Conservation (phyloP, 1,140 invertebrate genomes). For the Drosophila micromelanica region DNA sequence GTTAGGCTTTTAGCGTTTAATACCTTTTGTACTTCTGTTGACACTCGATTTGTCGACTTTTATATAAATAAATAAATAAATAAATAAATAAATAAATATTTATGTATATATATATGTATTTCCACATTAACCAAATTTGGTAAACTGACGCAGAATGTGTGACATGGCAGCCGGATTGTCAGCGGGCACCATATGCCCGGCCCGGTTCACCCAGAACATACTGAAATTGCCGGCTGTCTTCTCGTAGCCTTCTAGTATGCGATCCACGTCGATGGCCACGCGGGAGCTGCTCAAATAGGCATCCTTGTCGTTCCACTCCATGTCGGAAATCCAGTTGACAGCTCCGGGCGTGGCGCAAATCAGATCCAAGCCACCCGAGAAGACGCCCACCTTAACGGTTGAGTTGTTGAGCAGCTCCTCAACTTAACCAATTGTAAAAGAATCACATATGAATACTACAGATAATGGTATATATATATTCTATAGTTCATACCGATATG, state of each 20-base stretch:
- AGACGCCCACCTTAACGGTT: slow-evolving; percentile 74
- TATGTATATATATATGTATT: background rate
- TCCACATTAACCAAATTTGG: slow-evolving; percentile 57
- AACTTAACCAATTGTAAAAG: slow-evolving; percentile 85
- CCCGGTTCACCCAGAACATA: slow-evolving; percentile 90
- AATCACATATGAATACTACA: background rate
- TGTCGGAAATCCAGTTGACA: slow-evolving; percentile 89
- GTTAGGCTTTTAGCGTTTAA: too few relatives aligned
- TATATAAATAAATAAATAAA: too few relatives aligned
- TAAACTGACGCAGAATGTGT: slow-evolving; percentile 67
- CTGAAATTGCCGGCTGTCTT: slow-evolving; percentile 88
- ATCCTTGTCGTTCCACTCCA: slow-evolving; percentile 87
- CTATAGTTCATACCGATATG: slow-evolving; percentile 87
- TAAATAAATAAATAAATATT: too few relatives aligned
- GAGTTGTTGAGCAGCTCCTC: slow-evolving; percentile 89
- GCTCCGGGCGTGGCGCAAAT: slow-evolving; percentile 89
- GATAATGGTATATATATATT: too few relatives aligned
- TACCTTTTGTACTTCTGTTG: too few relatives aligned
- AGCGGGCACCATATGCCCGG: slow-evolving; percentile 87
- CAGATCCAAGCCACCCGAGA: slow-evolving; percentile 87
- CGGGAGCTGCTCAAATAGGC: slow-evolving; percentile 86
- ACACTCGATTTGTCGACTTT: too few relatives aligned
- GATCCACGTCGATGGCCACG: slow-evolving; percentile 86
- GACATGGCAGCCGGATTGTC: slow-evolving; percentile 80
- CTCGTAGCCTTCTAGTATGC: slow-evolving; percentile 88